Evolutionary conservation across 2,113 vertebrate genomes (phyloP).

Genomic region (Triplophysa rosa): DNA sequence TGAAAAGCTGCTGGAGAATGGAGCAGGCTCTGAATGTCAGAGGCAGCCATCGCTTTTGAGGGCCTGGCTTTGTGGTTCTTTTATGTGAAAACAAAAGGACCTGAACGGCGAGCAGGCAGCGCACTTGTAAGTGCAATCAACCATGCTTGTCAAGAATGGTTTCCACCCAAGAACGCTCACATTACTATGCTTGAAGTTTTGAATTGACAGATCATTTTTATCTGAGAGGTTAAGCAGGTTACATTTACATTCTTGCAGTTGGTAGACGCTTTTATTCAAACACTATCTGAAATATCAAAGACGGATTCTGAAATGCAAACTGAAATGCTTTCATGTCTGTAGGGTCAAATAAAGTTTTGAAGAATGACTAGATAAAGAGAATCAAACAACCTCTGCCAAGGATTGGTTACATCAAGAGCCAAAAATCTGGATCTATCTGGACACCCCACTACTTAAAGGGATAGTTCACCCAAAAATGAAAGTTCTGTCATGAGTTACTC

Average conservation of each 20-base stretch:
- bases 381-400: neutral
- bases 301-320: neutral
- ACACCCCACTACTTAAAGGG: no score
- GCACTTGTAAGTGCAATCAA: slow-evolving; percentile 23
- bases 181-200: neutral
- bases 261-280: neutral
- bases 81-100: slow-evolving; percentile 37
- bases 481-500: no score
- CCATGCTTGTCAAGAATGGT: slow-evolving; percentile 5
- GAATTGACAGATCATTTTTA: slow-evolving; percentile 2
- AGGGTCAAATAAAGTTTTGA: slow-evolving; percentile 23
- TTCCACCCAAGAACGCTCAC: neutral
- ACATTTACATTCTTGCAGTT: neutral
- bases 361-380: neutral
- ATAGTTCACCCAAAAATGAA: no score
- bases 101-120: neutral
- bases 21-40: slow-evolving; percentile 13
- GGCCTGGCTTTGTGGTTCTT: slow-evolving; percentile 10
- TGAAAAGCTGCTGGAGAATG: slow-evolving; percentile 48
- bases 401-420: no score
- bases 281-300: neutral
- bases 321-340: slow-evolving; percentile 26
- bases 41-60: slow-evolving; percentile 25
- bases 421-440: neutral
- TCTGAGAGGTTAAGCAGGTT: slow-evolving; percentile 15